Conservation (phyloP, 2,797 vertebrate species). For the Borostomias antarcticus region DNA sequence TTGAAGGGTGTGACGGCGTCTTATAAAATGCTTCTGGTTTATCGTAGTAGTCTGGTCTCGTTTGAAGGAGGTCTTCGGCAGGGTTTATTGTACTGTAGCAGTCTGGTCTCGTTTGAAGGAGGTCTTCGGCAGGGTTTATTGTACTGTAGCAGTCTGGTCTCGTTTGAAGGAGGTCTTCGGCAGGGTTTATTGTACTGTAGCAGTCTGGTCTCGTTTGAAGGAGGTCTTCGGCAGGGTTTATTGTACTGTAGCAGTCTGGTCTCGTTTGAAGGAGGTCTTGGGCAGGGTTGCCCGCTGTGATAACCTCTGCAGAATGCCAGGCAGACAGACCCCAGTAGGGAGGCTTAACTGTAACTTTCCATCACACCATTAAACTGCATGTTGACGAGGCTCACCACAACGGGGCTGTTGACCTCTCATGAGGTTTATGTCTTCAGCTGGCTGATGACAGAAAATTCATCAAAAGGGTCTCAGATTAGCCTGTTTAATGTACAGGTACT, state of each 20-base stretch:
- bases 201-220: background rate
- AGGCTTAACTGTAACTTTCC: conserved; percentile 38
- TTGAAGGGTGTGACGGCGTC: background rate
- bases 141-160: too few species aligned
- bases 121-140: background rate
- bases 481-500: background rate
- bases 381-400: background rate
- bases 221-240: background rate
- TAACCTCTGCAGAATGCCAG: conserved; percentile 16
- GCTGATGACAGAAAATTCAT: background rate
- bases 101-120: background rate
- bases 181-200: too few species aligned
- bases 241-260: too few species aligned
- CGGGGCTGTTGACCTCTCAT: background rate
- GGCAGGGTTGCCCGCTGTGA: conserved; percentile 16
- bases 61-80: background rate
- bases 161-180: background rate
- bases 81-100: too few species aligned
- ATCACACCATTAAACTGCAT: conserved; percentile 41
- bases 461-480: background rate
- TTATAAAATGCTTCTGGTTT: background rate
- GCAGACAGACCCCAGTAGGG: conserved; percentile 6
- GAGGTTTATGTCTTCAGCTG: background rate
- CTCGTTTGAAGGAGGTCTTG: background rate
- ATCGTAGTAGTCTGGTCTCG: background rate